These are phyloP conservation scores for Liolophura sinensis DNA, from an alignment of 1,140 invertebrate species.

Conservation along the genomic window DNA sequence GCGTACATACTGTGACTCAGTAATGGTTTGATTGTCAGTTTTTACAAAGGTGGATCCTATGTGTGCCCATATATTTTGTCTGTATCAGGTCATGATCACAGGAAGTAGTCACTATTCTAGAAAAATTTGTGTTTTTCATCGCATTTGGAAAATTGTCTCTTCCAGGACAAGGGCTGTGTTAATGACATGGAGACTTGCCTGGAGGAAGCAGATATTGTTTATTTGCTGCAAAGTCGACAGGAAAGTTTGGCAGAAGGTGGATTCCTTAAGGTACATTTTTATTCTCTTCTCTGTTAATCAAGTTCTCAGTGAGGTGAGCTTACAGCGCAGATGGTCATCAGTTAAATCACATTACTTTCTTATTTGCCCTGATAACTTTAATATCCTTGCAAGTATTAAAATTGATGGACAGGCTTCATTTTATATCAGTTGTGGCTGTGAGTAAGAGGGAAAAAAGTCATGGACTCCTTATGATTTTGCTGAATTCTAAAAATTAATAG, in stretches of 20 bases:
- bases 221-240: constrained; percentile 45
- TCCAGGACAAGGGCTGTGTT: constrained; percentile 46
- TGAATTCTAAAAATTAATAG: too few species aligned
- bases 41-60: neutral
- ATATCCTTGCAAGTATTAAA: neutral
- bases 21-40: constrained; percentile 10
- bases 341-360: neutral
- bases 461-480: too few species aligned
- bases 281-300: neutral
- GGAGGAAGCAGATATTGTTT: constrained; percentile 42
- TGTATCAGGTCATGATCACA: neutral
- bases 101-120: neutral
- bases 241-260: constrained; percentile 37
- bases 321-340: neutral
- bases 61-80: neutral
- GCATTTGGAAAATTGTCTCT: constrained; percentile 12
- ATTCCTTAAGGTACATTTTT: constrained; percentile 34
- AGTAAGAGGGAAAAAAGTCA: too few species aligned
- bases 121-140: neutral
- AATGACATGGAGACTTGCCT: constrained; percentile 45
- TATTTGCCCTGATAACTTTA: neutral
- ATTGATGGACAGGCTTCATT: neutral
- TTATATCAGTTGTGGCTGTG: neutral
- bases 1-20: constrained; percentile 16
- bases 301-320: too few species aligned